Base-by-base conservation (phyloP, 2,797 vertebrate species). In the Danio jaintianensis region DNA sequence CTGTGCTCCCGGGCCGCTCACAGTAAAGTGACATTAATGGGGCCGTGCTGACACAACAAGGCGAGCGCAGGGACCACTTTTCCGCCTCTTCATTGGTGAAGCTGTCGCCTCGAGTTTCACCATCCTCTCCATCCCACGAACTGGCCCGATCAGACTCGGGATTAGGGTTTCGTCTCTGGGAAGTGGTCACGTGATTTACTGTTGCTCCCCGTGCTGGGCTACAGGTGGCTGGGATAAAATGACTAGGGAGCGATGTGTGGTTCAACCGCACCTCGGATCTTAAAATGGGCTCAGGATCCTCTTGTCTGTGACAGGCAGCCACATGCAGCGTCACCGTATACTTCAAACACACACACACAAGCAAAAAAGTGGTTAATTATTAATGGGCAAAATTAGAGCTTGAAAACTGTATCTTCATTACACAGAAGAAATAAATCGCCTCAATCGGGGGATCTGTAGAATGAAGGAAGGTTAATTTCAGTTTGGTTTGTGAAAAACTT, bases 11-110 rank as follows among this genome's bases (percentile, higher is more conserved):
- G 71, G 90, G 88, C 87, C 82, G 82, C 80, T 87, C 22, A 83
- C 91, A 91, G 92, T 92, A 92, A 95, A 93, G 90, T 94, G 94
- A 95, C 94, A 94, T 93, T 94, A 95, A 95, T 95, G 92, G 94
- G 93, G 86, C 91, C 92, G 79, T 92, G 91, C 94, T 94, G 94
- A 94, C 93, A 94, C 94, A 94, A 94, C 92, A 93, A 91, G 89
- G 88, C 85, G 92, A 89, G 92, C 91, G 70, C 84, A 52, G 93
- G 94, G 94, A 93, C 93, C 93, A 91, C 91, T 92, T 95, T 93
- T 89, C 90, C 58, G 83, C 90, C 83, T 93, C 92, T 94, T 93
- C 88, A 91, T 92, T 93, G 93, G 93, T 92, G 93, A 92, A 91
- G 91, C 88, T 83, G 85, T 85, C 82, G 92, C 92, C 90, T 95